Conservation (phyloP, 1,140 invertebrate genomes). For the Calliphora vicina region DNA sequence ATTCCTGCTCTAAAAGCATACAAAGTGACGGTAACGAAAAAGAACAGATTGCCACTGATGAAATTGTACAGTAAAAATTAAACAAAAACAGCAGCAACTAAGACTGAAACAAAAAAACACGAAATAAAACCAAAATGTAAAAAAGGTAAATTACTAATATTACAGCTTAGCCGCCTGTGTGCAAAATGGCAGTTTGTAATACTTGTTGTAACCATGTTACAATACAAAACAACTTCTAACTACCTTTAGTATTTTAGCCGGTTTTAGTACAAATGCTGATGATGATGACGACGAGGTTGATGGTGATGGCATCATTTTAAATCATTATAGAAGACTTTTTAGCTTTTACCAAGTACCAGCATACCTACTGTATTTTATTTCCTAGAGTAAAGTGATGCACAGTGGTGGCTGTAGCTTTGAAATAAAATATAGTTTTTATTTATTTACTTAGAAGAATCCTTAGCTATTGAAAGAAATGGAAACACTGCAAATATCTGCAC, state of each 20-base stretch:
- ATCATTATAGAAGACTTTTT: background rate
- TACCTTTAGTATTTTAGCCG: background rate
- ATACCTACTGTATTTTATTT: background rate
- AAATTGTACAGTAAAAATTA: background rate
- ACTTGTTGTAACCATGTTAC: background rate
- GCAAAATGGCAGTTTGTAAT: background rate
- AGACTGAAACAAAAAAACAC: background rate
- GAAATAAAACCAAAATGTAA: background rate
- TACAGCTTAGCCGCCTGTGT: background rate
- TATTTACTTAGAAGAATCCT: too few species aligned
- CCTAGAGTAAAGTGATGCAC: background rate
- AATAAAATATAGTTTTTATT: too few species aligned
- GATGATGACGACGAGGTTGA: background rate
- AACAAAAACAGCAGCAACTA: conserved; percentile 1
- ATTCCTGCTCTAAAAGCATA: too few species aligned
- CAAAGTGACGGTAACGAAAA: background rate
- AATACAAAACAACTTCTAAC: background rate
- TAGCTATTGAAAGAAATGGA: too few species aligned
- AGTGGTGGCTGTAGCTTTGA: too few species aligned
- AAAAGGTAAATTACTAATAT: conserved; percentile 29
- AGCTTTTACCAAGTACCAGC: background rate
- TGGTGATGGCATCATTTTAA: background rate
- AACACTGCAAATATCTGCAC: too few species aligned
- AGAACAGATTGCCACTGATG: background rate
- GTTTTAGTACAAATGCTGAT: background rate